Base-by-base conservation (phyloP, 2,888 invertebrate genomes). In the Phymatocera aterrima region DNA sequence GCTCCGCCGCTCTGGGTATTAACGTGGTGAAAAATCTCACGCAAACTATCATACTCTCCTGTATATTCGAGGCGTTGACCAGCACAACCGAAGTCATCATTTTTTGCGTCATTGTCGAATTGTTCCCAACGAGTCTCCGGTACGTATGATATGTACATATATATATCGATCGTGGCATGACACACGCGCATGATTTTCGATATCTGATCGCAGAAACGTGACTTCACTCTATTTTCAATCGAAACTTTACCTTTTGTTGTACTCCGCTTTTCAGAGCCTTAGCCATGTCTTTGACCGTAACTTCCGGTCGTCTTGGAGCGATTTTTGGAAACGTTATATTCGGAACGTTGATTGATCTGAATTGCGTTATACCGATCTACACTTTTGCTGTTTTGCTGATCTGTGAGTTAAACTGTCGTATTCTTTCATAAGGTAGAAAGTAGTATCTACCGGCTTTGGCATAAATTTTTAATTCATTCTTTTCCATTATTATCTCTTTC, bases 21-120 rank as follows among this genome's bases (percentile, higher is more conserved):
- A 93, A 92, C 87, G 91, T 92, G 88, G 93, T 93, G 77, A 90
- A 91, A n/a, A 92, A 92, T 18, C 91, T 92, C 6, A 87, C 91
- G 8, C 91, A 93, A 90, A 93, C 93, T 84, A 87, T 93, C 74
- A 85, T 93, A 24, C 87, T 93, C 46, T 93, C 93, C 15, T 93
- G 93, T 81, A 89, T 93, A 77, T 93, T 93, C 81, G 93, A 93
- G 85, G 92, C 93, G 77, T 91, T 93, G 83, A 92, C 93, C 84
- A 93, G 93, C 87, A 93, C 93, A 87, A 92, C 93, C 0, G 93
- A 93, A 85, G 92, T 93, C 0, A 93, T 93, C 37, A 90, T 94
- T 4, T 93, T 93, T 87, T 93, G 93, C 82, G 92, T 93, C 78
- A 93, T 93, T 74, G 93, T 93, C 82, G 93, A 93, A 86, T 91